Conservation (phyloP, 2,113 vertebrate genomes). For the Grammomys dolichurus region DNA sequence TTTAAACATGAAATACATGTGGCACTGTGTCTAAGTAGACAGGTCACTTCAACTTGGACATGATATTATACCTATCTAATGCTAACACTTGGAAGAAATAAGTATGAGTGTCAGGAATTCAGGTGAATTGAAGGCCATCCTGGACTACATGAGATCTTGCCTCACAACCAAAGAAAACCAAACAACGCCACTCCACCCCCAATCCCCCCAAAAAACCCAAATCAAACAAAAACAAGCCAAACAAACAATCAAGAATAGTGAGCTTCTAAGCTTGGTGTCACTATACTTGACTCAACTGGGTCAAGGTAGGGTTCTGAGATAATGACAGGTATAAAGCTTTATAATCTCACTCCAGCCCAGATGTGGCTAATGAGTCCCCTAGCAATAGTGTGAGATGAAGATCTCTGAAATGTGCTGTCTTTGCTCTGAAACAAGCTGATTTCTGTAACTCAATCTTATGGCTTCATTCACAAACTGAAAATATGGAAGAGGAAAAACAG, state of each 20-base stretch:
- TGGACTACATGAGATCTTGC: neutral
- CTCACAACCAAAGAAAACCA: neutral
- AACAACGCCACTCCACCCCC: no score
- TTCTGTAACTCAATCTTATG: neutral
- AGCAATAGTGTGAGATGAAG: neutral
- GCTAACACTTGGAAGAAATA: neutral
- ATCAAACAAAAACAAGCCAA: neutral
- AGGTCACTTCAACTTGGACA: neutral
- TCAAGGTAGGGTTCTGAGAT: neutral
- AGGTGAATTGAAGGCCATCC: neutral
- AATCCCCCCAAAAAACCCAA: neutral
- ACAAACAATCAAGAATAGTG: neutral
- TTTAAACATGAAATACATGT: neutral
- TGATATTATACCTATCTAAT: neutral
- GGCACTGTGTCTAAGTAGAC: neutral
- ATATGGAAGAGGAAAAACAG: neutral
- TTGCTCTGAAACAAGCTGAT: neutral
- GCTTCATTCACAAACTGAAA: slow-evolving; percentile 54
- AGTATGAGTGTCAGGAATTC: neutral
- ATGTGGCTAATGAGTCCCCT: fast-evolving
- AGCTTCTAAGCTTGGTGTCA: neutral
- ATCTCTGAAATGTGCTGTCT: neutral
- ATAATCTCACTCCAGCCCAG: neutral
- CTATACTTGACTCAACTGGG: neutral
- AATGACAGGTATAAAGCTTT: neutral